Evolutionary conservation across 1,140 invertebrate genomes (phyloP), one percentile per base, ranked within the genome.

Genomic region (Leptinotarsa lineolata): DNA sequence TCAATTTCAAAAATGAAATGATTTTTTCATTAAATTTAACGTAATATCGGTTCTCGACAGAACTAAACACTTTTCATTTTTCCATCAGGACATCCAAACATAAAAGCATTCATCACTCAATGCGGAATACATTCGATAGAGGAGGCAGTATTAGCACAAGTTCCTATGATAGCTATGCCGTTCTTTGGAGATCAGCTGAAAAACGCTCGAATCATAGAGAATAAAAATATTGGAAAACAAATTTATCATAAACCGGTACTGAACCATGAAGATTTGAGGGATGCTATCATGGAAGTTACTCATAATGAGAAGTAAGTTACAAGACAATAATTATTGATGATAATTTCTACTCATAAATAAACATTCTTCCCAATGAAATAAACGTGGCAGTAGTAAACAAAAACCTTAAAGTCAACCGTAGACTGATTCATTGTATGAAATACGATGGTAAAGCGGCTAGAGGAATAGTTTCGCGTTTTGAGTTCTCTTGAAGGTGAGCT

Each of bases 91-190:
- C 86, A 89, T 77, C 75, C 72, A 59, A 82, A 85, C 74, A 74
- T 83, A 4, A 82, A 81, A 73, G 15, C 80, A 1, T 89, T 88
- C 74, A 83, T 89, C 18, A 86, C 84, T 15, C 88, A 89, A 78
- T 87, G 87, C 68, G 88, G 88, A 6, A 77, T 85, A 20, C 85
- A 88, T 61, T 87, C 88, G 6, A 78, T 85, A 24, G 85, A 85
- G 72, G 88, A 89, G 79, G 81, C 86, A 1, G 80, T 87, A 0
- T 83, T 85, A 72, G 77, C 82, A 68, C 85, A 85, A 16, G 85
- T 88, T 6, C 89, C 89, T 0, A 76, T 90, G 24, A 74, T 90
- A 12, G 83, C 79, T 12, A 82, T 86, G 20, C 84, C 86, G 8
- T 83, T 85, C 60, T 82, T 78, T 73, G 79, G 76, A 8, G 85